These are phyloP conservation scores for Hippocampus zosterae DNA, from an alignment of 2,113 vertebrate species.

Conservation along the genomic window DNA sequence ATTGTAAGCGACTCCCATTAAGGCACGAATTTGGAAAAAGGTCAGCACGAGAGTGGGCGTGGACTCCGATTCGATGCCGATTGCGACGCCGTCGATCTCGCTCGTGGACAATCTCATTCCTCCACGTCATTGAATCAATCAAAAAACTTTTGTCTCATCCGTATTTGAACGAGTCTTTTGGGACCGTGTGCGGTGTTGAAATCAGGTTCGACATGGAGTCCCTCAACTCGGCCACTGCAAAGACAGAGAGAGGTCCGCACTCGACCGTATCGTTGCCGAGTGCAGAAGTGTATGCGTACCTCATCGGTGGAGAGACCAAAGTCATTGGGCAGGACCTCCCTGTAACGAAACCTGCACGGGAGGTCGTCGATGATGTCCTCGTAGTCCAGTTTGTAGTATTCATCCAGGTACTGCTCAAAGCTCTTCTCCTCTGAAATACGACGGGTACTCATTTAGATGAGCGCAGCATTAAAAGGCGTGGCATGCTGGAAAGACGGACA, in stretches of 20 bases:
- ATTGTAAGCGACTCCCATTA: not conserved
- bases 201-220: not conserved
- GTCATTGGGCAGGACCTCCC: slow-evolving; percentile 80
- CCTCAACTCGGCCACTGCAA: not conserved
- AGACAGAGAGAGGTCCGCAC: not conserved
- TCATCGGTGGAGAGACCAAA: slow-evolving; percentile 83
- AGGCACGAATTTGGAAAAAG: no score
- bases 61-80: no score
- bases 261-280: not conserved
- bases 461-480: not conserved
- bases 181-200: not conserved
- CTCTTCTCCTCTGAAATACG: slow-evolving; percentile 73
- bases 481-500: not conserved
- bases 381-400: slow-evolving; percentile 85
- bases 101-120: no score
- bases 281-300: slow-evolving; percentile 54
- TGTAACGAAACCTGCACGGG: slow-evolving; percentile 87
- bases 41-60: no score
- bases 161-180: not conserved
- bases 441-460: not conserved
- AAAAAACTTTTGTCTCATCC: no score
- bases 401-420: slow-evolving; percentile 85
- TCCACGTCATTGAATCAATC: no score
- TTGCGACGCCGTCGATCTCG: no score
- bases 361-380: slow-evolving; percentile 86